Base-by-base conservation (phyloP, 2,888 invertebrate species). In the Sicus ferrugineus region DNA sequence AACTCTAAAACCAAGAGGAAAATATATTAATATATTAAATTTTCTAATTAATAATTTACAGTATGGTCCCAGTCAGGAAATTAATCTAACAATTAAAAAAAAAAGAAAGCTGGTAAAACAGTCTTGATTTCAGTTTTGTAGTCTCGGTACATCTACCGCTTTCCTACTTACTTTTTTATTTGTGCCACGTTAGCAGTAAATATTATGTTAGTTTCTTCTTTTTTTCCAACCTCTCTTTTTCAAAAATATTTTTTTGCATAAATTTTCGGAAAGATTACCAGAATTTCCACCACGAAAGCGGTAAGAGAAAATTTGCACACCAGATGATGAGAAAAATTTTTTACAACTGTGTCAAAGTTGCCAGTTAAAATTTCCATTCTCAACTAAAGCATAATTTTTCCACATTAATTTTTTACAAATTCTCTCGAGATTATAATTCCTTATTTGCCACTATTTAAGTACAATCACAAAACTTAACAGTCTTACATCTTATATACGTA, bases 261-360 rank as follows among this genome's bases (percentile, higher is more conserved):
- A 3, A 30, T 30, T 30, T 30, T 56, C 7, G 14, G 6, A 23
- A 16, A 56, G 3, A 56, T 56, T 30, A 56, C n/a, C 30, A 56
- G 19, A 54, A 30, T 30, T 56, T 56, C 30, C 30, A 56, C 28
- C 56, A 56, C 56, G 19, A 23, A 56, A 11, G 16, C 19, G 30
- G 30, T 30, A 30, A 26, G 30, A 30, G 30, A 56, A 56, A 56
- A n/a, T 54, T 54, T 30, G 23, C 56, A 56, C 56, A 56, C 56
- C 28, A 26, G 9, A 28, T 16, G n/a, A 3, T 1, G 2, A 28
- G 23, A 54, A 54, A 54, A 54, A 23, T 54, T 26, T 30, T 30
- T 56, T 26, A 56, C 56, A 56, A 30, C 56, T 56, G 30, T 28
- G 14, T 7, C 11, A 34, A 34, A 34, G 34, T 34, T 34, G 34